phyloP scores from a whole-genome alignment of 2,797 vertebrate genomes.

The Pipistrellus nathusii region DNA sequence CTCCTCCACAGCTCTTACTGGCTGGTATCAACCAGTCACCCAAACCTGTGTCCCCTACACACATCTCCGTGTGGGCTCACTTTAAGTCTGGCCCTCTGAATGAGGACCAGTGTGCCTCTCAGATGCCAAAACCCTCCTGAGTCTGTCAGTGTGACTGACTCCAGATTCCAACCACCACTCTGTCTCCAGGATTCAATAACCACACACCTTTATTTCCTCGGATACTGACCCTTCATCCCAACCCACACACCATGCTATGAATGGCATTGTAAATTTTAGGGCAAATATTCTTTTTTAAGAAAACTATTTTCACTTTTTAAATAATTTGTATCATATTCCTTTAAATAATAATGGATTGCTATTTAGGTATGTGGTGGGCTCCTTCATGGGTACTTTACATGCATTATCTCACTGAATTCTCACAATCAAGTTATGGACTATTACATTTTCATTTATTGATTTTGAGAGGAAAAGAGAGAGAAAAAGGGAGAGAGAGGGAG shows the following conservation, averaged over 20 bases:
- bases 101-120: neutral
- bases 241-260: neutral
- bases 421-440: neutral
- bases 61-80: neutral
- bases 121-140: neutral
- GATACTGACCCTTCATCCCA: neutral
- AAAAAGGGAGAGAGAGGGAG: too few relatives aligned
- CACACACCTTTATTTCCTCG: neutral
- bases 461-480: neutral
- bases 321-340: neutral
- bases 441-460: neutral
- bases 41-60: neutral
- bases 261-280: neutral
- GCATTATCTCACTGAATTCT: conserved; percentile 4
- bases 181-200: neutral
- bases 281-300: conserved; percentile 14
- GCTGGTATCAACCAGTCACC: neutral
- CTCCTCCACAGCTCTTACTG: neutral
- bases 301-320: conserved; percentile 20
- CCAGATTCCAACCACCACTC: neutral
- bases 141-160: neutral
- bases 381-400: neutral
- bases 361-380: neutral
- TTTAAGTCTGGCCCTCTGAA: neutral
- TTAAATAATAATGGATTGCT: neutral